phyloP scores from a whole-genome alignment of 2,113 vertebrate species.

The Xenopus laevis region DNA sequence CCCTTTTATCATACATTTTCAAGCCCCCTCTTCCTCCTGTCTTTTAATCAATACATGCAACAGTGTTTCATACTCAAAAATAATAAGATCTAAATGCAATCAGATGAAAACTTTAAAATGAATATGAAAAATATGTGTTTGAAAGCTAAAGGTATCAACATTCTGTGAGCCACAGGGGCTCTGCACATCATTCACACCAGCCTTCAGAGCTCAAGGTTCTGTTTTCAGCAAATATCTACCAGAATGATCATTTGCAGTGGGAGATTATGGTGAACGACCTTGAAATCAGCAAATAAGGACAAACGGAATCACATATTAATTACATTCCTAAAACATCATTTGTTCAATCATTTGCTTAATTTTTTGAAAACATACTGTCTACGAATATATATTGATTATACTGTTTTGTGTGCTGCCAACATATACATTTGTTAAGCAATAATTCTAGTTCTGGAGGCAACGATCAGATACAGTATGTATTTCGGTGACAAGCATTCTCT shows the following conservation, averaged over 20 bases:
- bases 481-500: neutral
- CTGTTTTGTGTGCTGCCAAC: neutral
- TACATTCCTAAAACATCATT: too few species aligned
- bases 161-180: neutral
- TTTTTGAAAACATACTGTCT: too few species aligned
- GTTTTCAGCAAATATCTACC: constrained; percentile 2
- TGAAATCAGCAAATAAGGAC: constrained; percentile 31
- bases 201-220: constrained; percentile 1
- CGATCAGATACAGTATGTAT: too few species aligned
- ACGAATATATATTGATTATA: neutral
- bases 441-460: too few species aligned
- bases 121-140: neutral
- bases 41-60: too few species aligned
- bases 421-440: too few species aligned
- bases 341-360: too few species aligned
- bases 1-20: too few species aligned
- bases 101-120: too few species aligned
- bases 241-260: constrained; percentile 3
- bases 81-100: too few species aligned
- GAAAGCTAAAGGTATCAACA: neutral
- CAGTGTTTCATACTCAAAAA: too few species aligned
- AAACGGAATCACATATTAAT: constrained; percentile 6
- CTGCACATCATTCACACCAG: neutral
- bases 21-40: too few species aligned
- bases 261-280: constrained; percentile 29